These are phyloP conservation scores for Diploscapter pachys DNA, from an alignment of 1,140 invertebrate species.

Conservation along the genomic window DNA sequence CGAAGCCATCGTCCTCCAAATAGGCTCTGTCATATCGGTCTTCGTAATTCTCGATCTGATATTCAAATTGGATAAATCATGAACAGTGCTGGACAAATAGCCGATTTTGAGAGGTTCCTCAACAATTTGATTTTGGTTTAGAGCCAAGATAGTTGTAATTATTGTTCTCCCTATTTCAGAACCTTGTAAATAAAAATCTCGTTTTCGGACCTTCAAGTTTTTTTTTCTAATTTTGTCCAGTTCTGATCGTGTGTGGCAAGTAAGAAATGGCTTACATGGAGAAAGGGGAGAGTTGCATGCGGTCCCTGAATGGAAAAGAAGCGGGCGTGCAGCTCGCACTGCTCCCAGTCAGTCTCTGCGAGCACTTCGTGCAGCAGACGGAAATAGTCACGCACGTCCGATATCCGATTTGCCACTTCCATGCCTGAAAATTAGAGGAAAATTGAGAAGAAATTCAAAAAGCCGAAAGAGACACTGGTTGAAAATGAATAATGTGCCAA, in stretches of 20 bases:
- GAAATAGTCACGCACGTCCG: constrained; percentile 1
- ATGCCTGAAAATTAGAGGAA: too few species aligned
- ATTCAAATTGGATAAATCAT: neutral
- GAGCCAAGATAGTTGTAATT: too few species aligned
- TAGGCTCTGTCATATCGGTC: constrained; percentile 1
- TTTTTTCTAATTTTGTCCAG: too few species aligned
- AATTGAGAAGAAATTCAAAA: too few species aligned
- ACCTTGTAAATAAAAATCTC: too few species aligned
- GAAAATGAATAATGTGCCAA: too few species aligned
- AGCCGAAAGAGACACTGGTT: too few species aligned
- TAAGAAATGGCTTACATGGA: constrained; percentile 7
- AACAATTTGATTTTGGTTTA: neutral
- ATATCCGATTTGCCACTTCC: neutral
- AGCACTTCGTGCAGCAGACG: neutral
- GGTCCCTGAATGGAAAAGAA: constrained; percentile 12
- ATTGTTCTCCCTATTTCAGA: too few species aligned
- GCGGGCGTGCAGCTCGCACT: neutral
- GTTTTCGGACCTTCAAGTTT: too few species aligned
- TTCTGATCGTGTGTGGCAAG: too few species aligned
- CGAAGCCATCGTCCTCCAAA: constrained; percentile 26
- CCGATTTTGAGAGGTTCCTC: neutral
- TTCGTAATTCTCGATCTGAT: constrained; percentile 24
- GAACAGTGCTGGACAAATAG: neutral
- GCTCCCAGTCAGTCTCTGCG: neutral
- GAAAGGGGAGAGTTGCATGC: constrained; percentile 9